Evolutionary conservation across 1,140 invertebrate species (phyloP), one percentile per base, ranked within the genome.

Genomic region (Geopemphigus sp.): DNA sequence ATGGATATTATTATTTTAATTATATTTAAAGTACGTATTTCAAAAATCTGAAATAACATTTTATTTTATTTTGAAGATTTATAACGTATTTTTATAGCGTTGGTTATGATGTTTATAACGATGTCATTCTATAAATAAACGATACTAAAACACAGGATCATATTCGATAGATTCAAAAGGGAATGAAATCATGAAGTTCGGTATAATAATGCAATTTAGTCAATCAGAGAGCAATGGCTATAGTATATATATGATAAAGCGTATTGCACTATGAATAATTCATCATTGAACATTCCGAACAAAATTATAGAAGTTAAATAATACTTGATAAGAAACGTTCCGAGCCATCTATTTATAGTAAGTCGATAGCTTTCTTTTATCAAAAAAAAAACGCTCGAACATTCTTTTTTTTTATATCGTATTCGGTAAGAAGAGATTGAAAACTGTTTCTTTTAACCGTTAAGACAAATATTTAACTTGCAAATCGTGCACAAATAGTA

Each of bases 171-270:
- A 70, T 24, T 26, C 53, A 53, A 54, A 54, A 10, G 50, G 19
- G 26, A 29, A 54, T n/a, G 26, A 72, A 72, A 54, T 72, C 68
- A 29, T 29, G 68, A 72, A 72, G 68, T 72, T 72, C n/a, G 68
- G 68, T 72, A 72, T 72, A 72, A 72, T 72, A 72, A 72, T 54
- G 68, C 68, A 53, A 72, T 72, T 72, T 72, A 72, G 68, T 72
- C 68, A 72, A 72, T 72, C 47, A 72, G 68, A 54, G 68, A 72
- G 50, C 50, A 72, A 72, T 15, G 47, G 24, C 47, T 29, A 72
- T 54, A 54, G 15, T 70, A 26, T 72, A 72, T 53, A 72, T 29
- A n/a, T n/a, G n/a, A n/a, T 39, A 19, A 11, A 24, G 24, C 53
- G 50, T 17, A n/a, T 12, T 19, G 24, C 24, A 29, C 53, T 54